phyloP scores from a whole-genome alignment of 1,140 invertebrate species.

The Grapholita molesta region DNA sequence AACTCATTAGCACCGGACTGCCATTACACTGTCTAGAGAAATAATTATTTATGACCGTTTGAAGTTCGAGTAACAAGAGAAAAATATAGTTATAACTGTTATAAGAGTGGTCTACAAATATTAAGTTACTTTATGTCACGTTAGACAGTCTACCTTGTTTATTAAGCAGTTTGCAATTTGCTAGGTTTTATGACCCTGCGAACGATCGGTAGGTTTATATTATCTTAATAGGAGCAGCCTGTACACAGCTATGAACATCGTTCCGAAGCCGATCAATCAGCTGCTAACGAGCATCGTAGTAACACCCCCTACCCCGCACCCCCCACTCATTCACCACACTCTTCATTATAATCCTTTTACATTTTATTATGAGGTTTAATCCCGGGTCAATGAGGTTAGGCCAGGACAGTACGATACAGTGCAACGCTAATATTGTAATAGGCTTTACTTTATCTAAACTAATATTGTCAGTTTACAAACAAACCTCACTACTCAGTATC shows the following conservation, averaged over 20 bases:
- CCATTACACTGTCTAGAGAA: no score
- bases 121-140: no score
- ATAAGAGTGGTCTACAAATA: no score
- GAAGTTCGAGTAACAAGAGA: no score
- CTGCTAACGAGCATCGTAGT: conserved; percentile 63
- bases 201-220: not conserved
- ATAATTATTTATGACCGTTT: no score
- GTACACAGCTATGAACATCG: conserved; percentile 40
- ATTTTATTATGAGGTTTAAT: not conserved
- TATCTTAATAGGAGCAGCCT: conserved; percentile 35
- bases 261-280: conserved; percentile 70
- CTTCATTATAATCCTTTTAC: conserved; percentile 16
- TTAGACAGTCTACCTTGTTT: no score
- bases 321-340: conserved; percentile 15
- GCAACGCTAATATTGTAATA: not conserved
- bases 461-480: not conserved
- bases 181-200: not conserved
- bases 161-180: not conserved
- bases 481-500: not conserved
- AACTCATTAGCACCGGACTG: no score
- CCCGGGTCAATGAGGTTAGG: not conserved
- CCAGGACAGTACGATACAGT: not conserved
- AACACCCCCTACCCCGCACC: conserved; percentile 29
- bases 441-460: not conserved
- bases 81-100: no score